These are phyloP conservation scores for Bergia puertoricense DNA, from an alignment of 92 coral and sea anemone species.

Conservation along the genomic window DNA sequence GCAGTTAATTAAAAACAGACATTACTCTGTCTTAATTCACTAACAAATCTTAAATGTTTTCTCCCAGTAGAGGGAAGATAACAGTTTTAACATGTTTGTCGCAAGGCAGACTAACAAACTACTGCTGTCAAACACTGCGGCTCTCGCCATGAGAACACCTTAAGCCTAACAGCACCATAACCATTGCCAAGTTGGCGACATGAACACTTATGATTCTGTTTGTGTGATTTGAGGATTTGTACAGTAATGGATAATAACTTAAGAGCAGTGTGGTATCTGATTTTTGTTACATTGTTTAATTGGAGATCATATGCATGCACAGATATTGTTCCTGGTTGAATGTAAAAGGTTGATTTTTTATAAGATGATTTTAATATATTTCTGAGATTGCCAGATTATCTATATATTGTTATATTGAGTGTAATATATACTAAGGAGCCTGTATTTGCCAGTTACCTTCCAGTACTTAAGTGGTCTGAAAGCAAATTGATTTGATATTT, in stretches of 20 bases:
- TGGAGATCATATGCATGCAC: background rate
- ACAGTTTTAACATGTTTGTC: constrained; percentile 50
- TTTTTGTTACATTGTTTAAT: background rate
- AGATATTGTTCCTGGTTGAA: background rate
- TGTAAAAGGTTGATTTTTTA: constrained; percentile 29
- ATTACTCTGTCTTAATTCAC: constrained; percentile 53
- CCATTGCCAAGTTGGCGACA: constrained; percentile 1
- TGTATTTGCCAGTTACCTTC: background rate
- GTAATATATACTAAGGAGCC: constrained; percentile 5
- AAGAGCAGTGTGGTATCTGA: background rate
- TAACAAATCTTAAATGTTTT: constrained; percentile 59
- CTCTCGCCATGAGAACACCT: constrained; percentile 12
- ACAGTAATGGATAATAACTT: background rate
- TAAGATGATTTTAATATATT: constrained; percentile 36
- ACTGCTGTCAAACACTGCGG: constrained; percentile 21
- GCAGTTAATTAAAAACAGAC: constrained; percentile 11
- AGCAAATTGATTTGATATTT: background rate
- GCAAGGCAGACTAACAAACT: constrained; percentile 39
- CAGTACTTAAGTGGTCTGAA: background rate
- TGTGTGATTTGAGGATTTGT: background rate
- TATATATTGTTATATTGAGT: constrained; percentile 22
- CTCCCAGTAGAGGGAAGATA: constrained; percentile 60
- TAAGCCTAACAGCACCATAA: constrained; percentile 40
- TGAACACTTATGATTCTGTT: background rate
- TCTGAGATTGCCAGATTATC: constrained; percentile 8